Evolutionary conservation across 2,888 invertebrate genomes (phyloP), one percentile per base, ranked within the genome.

Genomic region (Crematogaster levior): DNA sequence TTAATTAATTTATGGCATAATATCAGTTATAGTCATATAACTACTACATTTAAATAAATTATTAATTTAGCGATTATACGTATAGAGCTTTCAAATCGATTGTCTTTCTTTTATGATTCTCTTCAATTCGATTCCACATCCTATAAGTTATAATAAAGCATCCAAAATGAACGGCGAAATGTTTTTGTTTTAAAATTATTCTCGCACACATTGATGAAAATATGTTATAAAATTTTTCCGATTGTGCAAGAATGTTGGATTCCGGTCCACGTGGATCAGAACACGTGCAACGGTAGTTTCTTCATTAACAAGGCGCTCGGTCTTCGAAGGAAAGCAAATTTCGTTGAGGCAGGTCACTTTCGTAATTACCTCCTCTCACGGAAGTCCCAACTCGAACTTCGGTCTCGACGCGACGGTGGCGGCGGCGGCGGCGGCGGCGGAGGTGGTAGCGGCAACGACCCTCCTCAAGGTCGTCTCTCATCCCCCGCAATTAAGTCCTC

Each of bases 321-420:
- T 82, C 70, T 46, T 46, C 58, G 79, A 74, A 83, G 74, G 56
- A 81, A 51, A 73, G 60, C 48, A 87, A 89, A 91, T 87, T 85
- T 89, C 77, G 87, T 92, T 92, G 91, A 81, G 92, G 91, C 87
- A 92, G 92, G 93, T 93, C 92, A 90, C 86, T 92, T 86, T 85
- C 87, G 91, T 92, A 92, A 93, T 92, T 92, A 92, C 92, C 87
- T 90, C 84, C 87, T 90, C 91, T 92, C 92, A 92, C 92, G 92
- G 86, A 92, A 92, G 90, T 92, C 88, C 84, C 87, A 80, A 84
- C 86, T 88, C 86, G 86, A 89, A 88, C 89, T 90, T 88, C 74
- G 79, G 65, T 85, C 85, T 83, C 53, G 70, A n/a, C n/a, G n/a
- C n/a, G n/a, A n/a, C n/a, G n/a, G 56, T 24, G 73, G 48, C 56